Evolutionary conservation across 2,888 invertebrate genomes (phyloP).

Genomic region (Amphimallon solstitiale): DNA sequence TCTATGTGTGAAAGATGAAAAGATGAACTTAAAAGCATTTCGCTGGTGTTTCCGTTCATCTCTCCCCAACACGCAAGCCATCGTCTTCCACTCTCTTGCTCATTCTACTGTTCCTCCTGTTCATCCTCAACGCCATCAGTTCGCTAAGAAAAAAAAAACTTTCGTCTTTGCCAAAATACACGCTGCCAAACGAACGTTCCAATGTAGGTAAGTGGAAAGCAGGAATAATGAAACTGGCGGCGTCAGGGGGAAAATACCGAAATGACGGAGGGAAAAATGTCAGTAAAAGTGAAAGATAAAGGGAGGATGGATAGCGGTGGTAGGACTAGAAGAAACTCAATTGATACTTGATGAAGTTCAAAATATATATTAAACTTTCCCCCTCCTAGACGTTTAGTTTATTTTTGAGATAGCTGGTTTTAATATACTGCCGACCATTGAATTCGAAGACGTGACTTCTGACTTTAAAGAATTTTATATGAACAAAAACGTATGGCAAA

Average conservation of each 20-base stretch:
- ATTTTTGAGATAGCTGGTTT: too few species aligned
- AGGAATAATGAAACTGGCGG: not conserved
- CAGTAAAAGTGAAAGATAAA: conserved; percentile 19
- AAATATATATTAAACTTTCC: conserved; percentile 3
- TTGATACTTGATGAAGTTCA: conserved; percentile 30
- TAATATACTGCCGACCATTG: too few species aligned
- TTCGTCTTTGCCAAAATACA: not conserved
- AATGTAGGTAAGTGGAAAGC: not conserved
- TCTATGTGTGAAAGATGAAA: conserved; percentile 19
- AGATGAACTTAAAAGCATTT: conserved; percentile 28
- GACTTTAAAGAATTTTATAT: too few species aligned
- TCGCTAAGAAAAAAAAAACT: not conserved
- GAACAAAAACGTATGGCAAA: too few species aligned
- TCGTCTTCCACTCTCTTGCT: not conserved
- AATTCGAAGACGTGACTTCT: too few species aligned
- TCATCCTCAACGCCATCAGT: not conserved
- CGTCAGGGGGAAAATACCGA: not conserved
- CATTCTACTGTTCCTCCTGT: not conserved
- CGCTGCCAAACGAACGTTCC: not conserved
- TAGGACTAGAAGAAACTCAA: conserved; percentile 2
- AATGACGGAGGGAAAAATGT: not conserved
- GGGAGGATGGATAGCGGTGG: not conserved
- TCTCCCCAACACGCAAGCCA: too few species aligned
- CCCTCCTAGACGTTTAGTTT: too few species aligned
- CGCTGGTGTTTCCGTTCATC: not conserved